A percentile compares a stretch with the other conserved stretches of the same genome.
Conservation (phyloP, 2,888 invertebrate species). For the Halictus ligatus region DNA sequence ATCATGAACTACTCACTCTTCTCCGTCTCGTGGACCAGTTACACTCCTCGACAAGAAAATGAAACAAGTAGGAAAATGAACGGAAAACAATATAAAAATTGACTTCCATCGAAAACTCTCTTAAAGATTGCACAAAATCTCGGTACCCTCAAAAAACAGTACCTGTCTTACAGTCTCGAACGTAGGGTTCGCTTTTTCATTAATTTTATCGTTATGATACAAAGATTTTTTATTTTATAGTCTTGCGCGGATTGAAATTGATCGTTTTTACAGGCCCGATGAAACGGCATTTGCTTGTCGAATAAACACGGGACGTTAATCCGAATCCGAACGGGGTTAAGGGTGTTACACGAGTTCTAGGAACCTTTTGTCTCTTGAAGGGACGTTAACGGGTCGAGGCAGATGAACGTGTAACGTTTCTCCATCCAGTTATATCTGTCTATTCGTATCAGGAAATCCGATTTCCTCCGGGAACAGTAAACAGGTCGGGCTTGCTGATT, state of each 20-base stretch:
- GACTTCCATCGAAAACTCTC: not conserved
- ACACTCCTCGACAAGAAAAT: not conserved
- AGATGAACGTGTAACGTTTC: conserved; percentile 48
- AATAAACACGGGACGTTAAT: conserved; percentile 20
- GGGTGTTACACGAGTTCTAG: conserved; percentile 42
- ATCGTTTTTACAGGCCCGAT: not conserved
- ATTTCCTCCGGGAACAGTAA: conserved; percentile 73
- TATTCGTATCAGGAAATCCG: conserved; percentile 68
- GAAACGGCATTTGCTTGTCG: conserved; percentile 4
- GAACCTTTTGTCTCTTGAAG: conserved; percentile 55
- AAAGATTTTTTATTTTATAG: not conserved
- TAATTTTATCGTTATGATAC: no score
- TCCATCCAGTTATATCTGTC: conserved; percentile 52
- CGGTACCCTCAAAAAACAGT: no score
- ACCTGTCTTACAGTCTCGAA: no score
- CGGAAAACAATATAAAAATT: not conserved
- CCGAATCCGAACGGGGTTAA: conserved; percentile 34
- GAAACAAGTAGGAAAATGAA: no score
- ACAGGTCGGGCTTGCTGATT: conserved; percentile 58
- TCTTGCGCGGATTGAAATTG: not conserved
- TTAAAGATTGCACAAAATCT: no score
- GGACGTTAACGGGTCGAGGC: conserved; percentile 52
- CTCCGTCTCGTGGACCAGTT: not conserved
- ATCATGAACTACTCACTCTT: not conserved
- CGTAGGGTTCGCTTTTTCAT: no score